Percentiles rank a stretch among this genome's conserved stretches.
Conservation (phyloP, 2,888 invertebrate genomes). For the Dermolepida albohirtum region DNA sequence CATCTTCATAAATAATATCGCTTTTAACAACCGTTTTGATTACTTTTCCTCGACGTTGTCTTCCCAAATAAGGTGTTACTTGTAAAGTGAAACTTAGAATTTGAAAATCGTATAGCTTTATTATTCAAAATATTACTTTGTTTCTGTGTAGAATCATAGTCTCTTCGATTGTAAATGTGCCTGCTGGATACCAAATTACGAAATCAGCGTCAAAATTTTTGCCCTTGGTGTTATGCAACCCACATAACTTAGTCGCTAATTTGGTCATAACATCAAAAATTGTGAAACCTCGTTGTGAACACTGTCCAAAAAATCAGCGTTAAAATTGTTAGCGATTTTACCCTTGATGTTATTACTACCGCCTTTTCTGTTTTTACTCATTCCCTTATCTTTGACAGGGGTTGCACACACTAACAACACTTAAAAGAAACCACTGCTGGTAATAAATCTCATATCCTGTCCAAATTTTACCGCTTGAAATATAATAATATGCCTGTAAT, state of each 20-base stretch:
- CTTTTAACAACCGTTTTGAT: conserved; percentile 76
- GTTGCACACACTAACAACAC: too few species aligned
- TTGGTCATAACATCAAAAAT: conserved; percentile 71
- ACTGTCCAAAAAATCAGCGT: conserved; percentile 80
- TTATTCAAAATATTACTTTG: conserved; percentile 67
- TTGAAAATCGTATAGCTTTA: conserved; percentile 26
- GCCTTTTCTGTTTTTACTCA: too few species aligned
- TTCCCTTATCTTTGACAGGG: too few species aligned
- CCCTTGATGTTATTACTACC: too few species aligned
- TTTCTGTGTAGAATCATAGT: conserved; percentile 76
- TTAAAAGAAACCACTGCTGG: too few species aligned
- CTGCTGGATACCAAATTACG: conserved; percentile 77
- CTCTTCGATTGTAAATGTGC: conserved; percentile 68
- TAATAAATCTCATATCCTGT: too few species aligned
- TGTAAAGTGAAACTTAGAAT: conserved; percentile 61
- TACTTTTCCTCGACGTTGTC: conserved; percentile 72
- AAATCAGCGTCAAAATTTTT: conserved; percentile 79
- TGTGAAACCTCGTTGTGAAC: conserved; percentile 67
- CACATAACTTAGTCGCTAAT: conserved; percentile 73
- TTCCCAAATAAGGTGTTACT: conserved; percentile 76
- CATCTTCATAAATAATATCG: conserved; percentile 69
- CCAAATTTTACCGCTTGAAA: too few species aligned
- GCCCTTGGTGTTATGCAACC: conserved; percentile 73
- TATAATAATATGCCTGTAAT: too few species aligned
- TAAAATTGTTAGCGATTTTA: too few species aligned